Evolutionary conservation across 2,797 vertebrate species (phyloP).

Genomic region (Phataginus tetradactyla): DNA sequence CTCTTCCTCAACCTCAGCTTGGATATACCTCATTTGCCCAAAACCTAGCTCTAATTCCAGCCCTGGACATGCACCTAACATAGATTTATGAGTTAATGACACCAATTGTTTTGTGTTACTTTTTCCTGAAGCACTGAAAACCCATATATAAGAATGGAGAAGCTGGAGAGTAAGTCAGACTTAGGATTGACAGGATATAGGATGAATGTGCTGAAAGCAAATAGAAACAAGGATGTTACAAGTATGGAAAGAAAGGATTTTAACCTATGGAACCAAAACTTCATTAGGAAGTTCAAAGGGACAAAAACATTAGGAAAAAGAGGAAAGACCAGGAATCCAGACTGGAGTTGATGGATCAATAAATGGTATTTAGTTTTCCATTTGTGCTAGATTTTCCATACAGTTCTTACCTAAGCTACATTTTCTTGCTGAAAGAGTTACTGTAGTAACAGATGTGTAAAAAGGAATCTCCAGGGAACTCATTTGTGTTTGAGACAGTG

Average conservation of each 20-base stretch:
- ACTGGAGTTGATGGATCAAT: neutral
- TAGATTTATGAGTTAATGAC: neutral
- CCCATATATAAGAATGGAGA: neutral
- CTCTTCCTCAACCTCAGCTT: neutral
- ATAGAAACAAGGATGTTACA: neutral
- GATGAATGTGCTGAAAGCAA: neutral
- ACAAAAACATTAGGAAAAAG: neutral
- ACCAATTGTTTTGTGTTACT: neutral
- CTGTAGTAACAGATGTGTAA: neutral
- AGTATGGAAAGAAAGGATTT: neutral
- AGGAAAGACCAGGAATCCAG: neutral
- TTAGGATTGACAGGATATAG: neutral
- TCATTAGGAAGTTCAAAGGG: neutral
- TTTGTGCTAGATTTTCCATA: neutral
- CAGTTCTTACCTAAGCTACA: neutral
- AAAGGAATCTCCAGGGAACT: neutral
- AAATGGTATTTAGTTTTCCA: neutral
- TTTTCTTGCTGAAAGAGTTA: slow-evolving; percentile 13
- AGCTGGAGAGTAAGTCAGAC: neutral
- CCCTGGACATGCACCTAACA: neutral
- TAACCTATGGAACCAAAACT: neutral
- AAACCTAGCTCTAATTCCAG: neutral
- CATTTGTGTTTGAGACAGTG: neutral
- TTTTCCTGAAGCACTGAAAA: neutral
- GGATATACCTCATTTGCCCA: neutral